phyloP scores from a whole-genome alignment of 2,113 vertebrate genomes.

The Vimba vimba region DNA sequence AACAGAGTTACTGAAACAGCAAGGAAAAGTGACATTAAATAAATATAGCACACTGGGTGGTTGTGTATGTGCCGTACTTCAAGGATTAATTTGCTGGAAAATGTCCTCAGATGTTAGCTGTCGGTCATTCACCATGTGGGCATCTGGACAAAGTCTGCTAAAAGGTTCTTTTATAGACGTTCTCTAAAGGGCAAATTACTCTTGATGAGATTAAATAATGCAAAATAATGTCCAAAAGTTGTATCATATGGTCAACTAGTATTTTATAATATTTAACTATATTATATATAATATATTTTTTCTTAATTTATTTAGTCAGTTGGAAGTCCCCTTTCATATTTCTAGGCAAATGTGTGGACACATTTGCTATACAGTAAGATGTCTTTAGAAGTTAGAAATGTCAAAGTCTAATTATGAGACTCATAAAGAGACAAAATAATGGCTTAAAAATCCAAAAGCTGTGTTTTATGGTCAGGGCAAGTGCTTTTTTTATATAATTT shows the following conservation, averaged over 20 bases:
- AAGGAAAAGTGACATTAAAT: neutral
- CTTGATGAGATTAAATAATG: neutral
- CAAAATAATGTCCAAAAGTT: neutral
- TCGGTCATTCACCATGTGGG: neutral
- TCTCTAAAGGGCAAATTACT: neutral
- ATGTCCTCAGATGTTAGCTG: neutral
- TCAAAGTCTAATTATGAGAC: neutral
- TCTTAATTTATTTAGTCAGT: neutral
- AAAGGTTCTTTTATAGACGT: neutral
- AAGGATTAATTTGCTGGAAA: neutral
- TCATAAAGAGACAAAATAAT: neutral
- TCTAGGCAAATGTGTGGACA: neutral
- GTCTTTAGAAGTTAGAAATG: neutral
- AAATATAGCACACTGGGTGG: neutral
- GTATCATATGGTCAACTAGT: neutral
- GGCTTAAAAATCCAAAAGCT: neutral
- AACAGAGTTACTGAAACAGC: conserved; percentile 7
- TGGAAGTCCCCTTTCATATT: neutral
- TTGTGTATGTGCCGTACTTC: neutral
- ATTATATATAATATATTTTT: neutral
- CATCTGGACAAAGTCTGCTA: neutral
- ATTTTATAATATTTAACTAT: neutral
- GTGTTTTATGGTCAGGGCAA: neutral
- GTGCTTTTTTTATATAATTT: neutral
- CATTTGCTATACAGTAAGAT: neutral